Conservation (phyloP, 2,888 invertebrate genomes). For the Didymodactylos carnosus region DNA sequence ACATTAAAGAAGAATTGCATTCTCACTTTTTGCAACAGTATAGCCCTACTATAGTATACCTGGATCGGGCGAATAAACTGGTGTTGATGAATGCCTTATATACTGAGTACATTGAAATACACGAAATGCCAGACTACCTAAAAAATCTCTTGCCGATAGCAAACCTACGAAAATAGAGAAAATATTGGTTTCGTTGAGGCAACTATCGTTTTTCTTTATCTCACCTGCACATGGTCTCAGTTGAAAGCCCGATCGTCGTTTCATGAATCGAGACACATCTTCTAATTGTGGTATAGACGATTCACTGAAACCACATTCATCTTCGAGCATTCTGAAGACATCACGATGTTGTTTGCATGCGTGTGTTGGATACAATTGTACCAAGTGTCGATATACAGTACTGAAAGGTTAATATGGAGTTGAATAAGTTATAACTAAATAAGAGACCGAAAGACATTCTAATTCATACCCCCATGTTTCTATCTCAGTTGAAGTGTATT, state of each 20-base stretch:
- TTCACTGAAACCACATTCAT: slow-evolving; percentile 66
- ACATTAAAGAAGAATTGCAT: not conserved
- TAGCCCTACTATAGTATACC: too few species aligned
- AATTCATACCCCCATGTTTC: slow-evolving; percentile 81
- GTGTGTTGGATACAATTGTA: slow-evolving; percentile 72
- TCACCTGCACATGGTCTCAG: not conserved
- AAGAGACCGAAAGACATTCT: too few species aligned
- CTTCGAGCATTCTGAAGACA: slow-evolving; percentile 64
- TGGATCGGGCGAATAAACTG: slow-evolving; percentile 98
- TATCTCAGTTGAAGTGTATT: slow-evolving; percentile 69
- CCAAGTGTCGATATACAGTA: slow-evolving; percentile 71
- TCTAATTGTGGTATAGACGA: slow-evolving; percentile 80
- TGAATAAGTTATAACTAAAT: too few species aligned
- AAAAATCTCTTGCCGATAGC: slow-evolving; percentile 84
- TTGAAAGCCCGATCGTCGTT: slow-evolving; percentile 43
- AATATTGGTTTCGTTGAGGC: not conserved
- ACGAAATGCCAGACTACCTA: slow-evolving; percentile 89
- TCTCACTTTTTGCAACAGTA: not conserved
- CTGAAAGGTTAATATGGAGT: slow-evolving; percentile 26
- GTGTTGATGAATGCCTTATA: slow-evolving; percentile 83
- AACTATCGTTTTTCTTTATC: not conserved
- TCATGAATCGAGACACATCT: slow-evolving; percentile 76
- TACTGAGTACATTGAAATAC: slow-evolving; percentile 99
- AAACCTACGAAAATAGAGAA: slow-evolving; percentile 51
- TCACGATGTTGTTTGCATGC: slow-evolving; percentile 52